These are phyloP conservation scores for Alcedo atthis DNA, from an alignment of 2,797 vertebrate species.

Conservation along the genomic window DNA sequence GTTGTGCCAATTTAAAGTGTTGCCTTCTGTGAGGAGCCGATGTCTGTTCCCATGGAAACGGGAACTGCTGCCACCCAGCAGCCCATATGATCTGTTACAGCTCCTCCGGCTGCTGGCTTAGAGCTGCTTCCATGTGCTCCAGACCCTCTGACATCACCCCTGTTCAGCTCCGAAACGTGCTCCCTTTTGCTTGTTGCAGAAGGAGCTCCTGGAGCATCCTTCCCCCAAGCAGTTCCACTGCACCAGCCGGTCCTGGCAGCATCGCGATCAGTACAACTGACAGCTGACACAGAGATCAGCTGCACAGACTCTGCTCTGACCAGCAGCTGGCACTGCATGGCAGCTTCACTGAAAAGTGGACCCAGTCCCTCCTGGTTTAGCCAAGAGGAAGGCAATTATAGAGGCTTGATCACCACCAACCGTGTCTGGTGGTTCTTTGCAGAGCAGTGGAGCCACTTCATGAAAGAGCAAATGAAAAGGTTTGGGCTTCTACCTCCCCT, in stretches of 20 bases:
- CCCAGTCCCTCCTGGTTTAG: not conserved
- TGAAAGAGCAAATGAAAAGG: not conserved
- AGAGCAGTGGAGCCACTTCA: not conserved
- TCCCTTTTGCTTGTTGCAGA: not conserved
- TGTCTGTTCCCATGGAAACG: constrained; percentile 32
- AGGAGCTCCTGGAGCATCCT: not conserved
- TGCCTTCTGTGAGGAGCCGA: not conserved
- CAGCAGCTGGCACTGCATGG: not conserved
- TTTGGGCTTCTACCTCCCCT: not conserved
- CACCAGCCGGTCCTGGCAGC: not conserved
- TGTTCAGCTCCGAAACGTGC: fast-evolving
- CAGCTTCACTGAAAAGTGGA: not conserved
- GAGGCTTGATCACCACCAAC: not conserved
- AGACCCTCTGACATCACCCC: not conserved
- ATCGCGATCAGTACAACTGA: not conserved
- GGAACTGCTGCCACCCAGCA: not conserved
- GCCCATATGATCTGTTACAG: not conserved
- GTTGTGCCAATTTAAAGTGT: not conserved
- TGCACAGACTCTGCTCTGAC: not conserved
- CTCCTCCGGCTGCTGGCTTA: not conserved
- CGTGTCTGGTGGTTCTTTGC: not conserved
- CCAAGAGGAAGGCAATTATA: not conserved
- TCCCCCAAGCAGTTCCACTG: not conserved
- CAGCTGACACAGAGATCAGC: not conserved
- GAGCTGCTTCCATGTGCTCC: fast-evolving